Evolutionary conservation across 2,888 invertebrate species (phyloP), one percentile per base, ranked within the genome.

Genomic region (Thumatha senex): DNA sequence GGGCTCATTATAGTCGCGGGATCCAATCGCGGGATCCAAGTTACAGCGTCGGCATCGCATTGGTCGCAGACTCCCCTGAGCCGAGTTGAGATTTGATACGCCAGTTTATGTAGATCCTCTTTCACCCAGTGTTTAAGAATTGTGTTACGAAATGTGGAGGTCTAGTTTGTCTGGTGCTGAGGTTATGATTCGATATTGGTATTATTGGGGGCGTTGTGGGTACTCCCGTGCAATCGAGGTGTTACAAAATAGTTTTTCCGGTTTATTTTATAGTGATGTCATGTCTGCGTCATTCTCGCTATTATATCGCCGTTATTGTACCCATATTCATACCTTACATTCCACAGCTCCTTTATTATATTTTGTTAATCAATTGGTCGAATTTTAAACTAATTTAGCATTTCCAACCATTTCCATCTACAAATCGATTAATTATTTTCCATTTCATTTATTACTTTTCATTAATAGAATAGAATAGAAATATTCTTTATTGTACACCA

Each of bases 201-300:
- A 78, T 83, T 84, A 85, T 86, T 82, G 84, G 74, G 75, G 74
- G 73, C 76, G 77, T 70, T 64, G 62, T 58, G 72, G 72, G 68
- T 73, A 71, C 67, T 69, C 74, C 66, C 73, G 61, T 57, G 69
- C 70, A 74, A 76, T 75, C 74, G 81, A 81, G 79, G 84, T 81
- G 84, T 76, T 80, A 74, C 80, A 74, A 81, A 82, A 82, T 84
- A 84, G 83, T 84, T 83, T 81, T 78, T 76, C 74, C 73, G 76
- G 73, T 76, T 80, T 77, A 78, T 78, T 83, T 78, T 65, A 60
- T 64, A 60, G 70, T 64, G 69, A 67, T 51, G 60, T 59, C 69
- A 64, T 63, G 63, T 76, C 70, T 67, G 65, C 65, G 55, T 59
- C 40, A 33, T 35, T 35, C 40, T 12, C 45, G 46, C 18, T 24